Base-by-base conservation (phyloP, 35 echinoderm and acorn worm genomes). In the Strongylocentrotus purpuratus region DNA sequence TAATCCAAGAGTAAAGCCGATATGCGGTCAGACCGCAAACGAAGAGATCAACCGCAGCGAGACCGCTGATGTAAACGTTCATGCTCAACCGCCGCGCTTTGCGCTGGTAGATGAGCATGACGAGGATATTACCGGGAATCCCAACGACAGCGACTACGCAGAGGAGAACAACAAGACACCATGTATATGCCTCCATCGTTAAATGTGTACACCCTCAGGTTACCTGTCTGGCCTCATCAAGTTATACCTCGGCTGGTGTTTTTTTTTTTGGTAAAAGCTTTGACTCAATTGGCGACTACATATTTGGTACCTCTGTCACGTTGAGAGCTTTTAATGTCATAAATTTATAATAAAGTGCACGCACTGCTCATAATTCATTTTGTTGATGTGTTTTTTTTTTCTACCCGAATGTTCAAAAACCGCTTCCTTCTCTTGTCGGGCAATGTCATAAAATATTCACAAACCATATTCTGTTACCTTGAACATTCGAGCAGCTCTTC, bases 71-170 rank as follows among this genome's bases (percentile, higher is more conserved):
- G 41, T 95, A 94, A 4, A 97, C 86, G 35, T 95, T 61, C 25
- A 95, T 97, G 28, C 96, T 95, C 32, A 31, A 94, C 20, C 95
- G 95, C 9, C 91, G 96, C 2, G 96, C 61, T 45, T 97, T 97
- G 47, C 55, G 78, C 32, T 86, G 86, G 88, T 97, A 97, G 2
- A 97, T 92, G 10, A 85, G 25, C 55, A 95, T 86, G 17, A 97
- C 96, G 32, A 97, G 86, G 17, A 97, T 46, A 86, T 97, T 97
- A 31, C 96, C 96, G 31, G 96, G 96, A 47, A 97, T 92, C 48
- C 96, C 96, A 9, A 97, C 87, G 9, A 96, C n/a, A 10, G 95
- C 61, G 12, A 97, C 96, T 18, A 97, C 47, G 32, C 18, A 58
- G n/a, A 97, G 92, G 5, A 96, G 70, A 17, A 32, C 86, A 0